Evolutionary conservation across 2,113 vertebrate species (phyloP).

Genomic region (Cettia cetti): DNA sequence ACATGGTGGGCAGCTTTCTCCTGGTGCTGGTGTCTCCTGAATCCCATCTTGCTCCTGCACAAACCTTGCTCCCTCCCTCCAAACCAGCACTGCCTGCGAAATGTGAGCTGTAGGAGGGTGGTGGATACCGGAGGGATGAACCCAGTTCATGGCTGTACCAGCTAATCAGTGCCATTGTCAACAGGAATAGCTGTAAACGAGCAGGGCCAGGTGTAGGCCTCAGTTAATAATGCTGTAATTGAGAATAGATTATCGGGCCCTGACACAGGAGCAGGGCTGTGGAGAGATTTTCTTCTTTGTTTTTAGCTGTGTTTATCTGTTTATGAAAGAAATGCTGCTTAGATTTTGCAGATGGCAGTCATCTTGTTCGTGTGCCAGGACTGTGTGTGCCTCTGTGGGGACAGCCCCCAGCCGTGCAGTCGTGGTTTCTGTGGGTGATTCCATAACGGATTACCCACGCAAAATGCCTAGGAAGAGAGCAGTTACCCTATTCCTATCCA

Average conservation of each 20-base stretch:
- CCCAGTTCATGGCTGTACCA: background rate
- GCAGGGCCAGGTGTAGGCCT: conserved; percentile 1
- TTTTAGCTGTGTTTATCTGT: background rate
- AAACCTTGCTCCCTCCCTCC: background rate
- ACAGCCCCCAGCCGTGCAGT: background rate
- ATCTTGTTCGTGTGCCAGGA: background rate
- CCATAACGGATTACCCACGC: background rate
- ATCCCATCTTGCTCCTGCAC: background rate
- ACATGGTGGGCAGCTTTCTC: background rate
- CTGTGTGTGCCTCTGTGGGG: background rate
- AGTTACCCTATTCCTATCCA: background rate
- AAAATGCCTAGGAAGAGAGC: background rate
- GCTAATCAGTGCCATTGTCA: conserved; percentile 52
- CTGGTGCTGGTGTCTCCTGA: background rate
- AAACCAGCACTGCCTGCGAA: background rate
- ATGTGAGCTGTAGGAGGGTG: background rate
- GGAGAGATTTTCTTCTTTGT: background rate
- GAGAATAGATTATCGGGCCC: background rate
- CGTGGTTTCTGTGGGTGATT: background rate
- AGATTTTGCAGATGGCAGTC: background rate
- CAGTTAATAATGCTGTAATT: conserved; percentile 29
- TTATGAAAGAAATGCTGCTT: background rate
- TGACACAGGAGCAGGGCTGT: background rate
- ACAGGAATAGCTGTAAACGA: conserved; percentile 27
- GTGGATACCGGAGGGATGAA: background rate